A percentile compares a stretch with the other conserved stretches of the same genome.
Conservation (phyloP, 2,888 invertebrate species). For the Balanococcus diminutus region DNA sequence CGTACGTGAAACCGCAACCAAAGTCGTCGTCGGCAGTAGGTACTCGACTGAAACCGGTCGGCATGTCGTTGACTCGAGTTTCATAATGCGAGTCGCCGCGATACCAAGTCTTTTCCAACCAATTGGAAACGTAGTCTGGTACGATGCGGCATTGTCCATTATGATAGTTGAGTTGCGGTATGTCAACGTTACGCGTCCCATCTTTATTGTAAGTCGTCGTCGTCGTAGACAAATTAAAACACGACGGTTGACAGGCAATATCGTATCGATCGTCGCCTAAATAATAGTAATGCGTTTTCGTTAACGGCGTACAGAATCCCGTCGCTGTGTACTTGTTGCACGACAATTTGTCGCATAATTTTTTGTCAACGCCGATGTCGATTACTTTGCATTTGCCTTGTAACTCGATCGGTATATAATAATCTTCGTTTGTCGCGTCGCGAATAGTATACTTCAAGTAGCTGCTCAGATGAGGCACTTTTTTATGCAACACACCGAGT, state of each 20-base stretch:
- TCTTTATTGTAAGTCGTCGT: neutral
- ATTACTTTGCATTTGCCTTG: neutral
- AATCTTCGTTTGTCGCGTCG: neutral
- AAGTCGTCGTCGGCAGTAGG: no score
- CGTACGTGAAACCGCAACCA: slow-evolving; percentile 9
- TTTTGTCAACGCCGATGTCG: neutral
- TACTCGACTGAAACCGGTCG: neutral
- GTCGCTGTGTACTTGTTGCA: neutral
- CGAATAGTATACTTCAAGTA: neutral
- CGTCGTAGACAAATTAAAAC: neutral
- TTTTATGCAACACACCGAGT: neutral
- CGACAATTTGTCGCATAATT: slow-evolving; percentile 6
- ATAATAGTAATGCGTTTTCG: neutral
- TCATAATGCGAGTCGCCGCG: neutral
- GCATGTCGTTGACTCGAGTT: slow-evolving; percentile 33
- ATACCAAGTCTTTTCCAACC: neutral
- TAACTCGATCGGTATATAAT: neutral
- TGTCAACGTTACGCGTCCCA: neutral
- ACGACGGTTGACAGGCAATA: slow-evolving; percentile 25
- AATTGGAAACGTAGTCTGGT: neutral
- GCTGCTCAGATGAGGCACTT: neutral
- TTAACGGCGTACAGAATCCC: neutral
- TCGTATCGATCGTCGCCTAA: slow-evolving; percentile 5
- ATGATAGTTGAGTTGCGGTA: neutral
- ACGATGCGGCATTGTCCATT: neutral